phyloP scores from a whole-genome alignment of 1,140 invertebrate species.

The Drosophila sucinea region DNA sequence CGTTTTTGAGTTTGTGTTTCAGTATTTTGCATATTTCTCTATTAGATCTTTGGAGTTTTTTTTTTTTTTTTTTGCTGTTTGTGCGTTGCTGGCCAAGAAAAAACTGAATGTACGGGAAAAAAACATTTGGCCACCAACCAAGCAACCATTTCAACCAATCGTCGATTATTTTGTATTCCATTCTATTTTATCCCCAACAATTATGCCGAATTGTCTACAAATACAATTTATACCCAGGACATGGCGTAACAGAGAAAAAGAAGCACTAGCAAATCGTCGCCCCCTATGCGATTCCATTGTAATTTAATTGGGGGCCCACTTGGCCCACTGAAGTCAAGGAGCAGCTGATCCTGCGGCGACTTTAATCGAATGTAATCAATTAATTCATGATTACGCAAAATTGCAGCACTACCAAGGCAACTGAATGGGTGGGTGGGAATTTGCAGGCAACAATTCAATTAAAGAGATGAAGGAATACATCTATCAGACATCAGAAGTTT shows the following conservation, averaged over 20 bases:
- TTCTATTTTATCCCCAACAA: constrained; percentile 47
- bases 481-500: too few species aligned
- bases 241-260: constrained; percentile 29
- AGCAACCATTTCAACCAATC: constrained; percentile 10
- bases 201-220: constrained; percentile 81
- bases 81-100: constrained; percentile 29
- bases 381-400: constrained; percentile 71
- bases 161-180: constrained; percentile 37
- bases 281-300: constrained; percentile 31
- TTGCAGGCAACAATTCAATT: neutral
- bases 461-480: neutral
- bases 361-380: constrained; percentile 71
- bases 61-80: constrained; percentile 45
- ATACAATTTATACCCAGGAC: constrained; percentile 67
- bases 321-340: constrained; percentile 16
- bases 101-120: constrained; percentile 43
- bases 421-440: neutral
- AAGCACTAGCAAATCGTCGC: constrained; percentile 31
- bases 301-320: constrained; percentile 42
- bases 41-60: constrained; percentile 13
- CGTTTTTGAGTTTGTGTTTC: constrained; percentile 64
- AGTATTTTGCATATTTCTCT: constrained; percentile 17
- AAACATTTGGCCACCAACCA: neutral
- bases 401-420: constrained; percentile 1
- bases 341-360: constrained; percentile 50